Conservation (phyloP, 2,113 vertebrate genomes). For the Sapayoa aenigma region DNA sequence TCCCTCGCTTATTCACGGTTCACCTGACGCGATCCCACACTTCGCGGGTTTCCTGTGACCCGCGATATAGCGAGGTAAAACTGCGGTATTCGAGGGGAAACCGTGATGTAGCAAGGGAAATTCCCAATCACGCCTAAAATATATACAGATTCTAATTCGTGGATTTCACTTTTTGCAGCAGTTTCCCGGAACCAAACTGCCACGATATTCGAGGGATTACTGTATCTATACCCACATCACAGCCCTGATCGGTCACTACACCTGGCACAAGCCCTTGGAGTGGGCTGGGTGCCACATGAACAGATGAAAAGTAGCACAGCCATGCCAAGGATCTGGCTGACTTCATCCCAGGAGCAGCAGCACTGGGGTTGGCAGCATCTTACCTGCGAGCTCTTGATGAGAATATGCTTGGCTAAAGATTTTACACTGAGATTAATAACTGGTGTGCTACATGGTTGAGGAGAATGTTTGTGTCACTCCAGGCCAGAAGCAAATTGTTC, state of each 20-base stretch:
- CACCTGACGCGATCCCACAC: too few relatives aligned
- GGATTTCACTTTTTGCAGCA: too few relatives aligned
- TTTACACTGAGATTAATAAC: not conserved
- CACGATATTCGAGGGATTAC: too few relatives aligned
- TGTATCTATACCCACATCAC: not conserved
- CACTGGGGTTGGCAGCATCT: accelerated
- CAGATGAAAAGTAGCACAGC: not conserved
- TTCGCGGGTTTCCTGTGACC: too few relatives aligned
- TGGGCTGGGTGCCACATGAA: not conserved
- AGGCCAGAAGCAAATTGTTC: not conserved
- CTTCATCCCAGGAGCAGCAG: not conserved
- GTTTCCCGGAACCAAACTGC: too few relatives aligned
- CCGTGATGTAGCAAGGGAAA: too few relatives aligned
- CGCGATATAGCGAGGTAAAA: too few relatives aligned
- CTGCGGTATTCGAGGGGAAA: too few relatives aligned
- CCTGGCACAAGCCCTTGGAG: not conserved
- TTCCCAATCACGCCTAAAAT: too few relatives aligned
- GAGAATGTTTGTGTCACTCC: not conserved
- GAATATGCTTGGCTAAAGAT: not conserved
- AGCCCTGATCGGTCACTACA: not conserved
- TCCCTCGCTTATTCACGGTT: too few relatives aligned
- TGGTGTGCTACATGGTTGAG: not conserved
- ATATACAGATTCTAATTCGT: too few relatives aligned
- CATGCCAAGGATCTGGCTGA: not conserved
- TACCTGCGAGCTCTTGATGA: not conserved